Evolutionary conservation across 2,113 vertebrate species (phyloP), one percentile per base, ranked within the genome.

Genomic region (Otolemur garnettii): DNA sequence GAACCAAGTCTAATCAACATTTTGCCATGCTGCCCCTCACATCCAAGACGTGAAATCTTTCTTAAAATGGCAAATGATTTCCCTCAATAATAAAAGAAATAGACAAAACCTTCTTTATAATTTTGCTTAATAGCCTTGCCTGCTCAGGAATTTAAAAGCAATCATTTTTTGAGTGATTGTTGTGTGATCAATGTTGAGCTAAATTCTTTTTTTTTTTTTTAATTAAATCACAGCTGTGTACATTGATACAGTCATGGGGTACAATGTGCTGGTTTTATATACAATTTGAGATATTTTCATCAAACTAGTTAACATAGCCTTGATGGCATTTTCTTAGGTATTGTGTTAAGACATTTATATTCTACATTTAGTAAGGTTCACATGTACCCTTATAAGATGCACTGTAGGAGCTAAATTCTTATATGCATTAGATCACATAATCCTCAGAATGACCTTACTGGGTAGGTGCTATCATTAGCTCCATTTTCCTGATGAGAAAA

Each of bases 71-170:
- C 66, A 81, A 35, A 55, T 33, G 30, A 86, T 55, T 93, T 55
- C 26, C 26, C 55, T 89, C 45, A 80, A 86, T 55, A 28, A 90
- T 18, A 92, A 45, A 80, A 90, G 87, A 93, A 89, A 83, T 62
- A 68, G 79, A 79, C 66, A 84, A 64, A 74, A 71, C 33, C 26
- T 68, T 75, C 9, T 50, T 77, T 57, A 71, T 59, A 64, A 74
- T 28, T 78, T 90, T 68, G 68, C 60, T 93, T 92, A 53, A 45
- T n/a, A 18, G 15, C 60, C 35, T 90, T 38, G 75, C 7, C 81
- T 92, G 42, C 30, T 84, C 75, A 2, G 53, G 45, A 83, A 94
- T 90, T 75, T 71, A 62, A 91, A 38, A 9, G 28, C n/a, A 84
- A 50, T 81, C 33, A 59, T 45, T 89, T 71, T 69, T 4, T 57